Conservation (phyloP, 2,888 invertebrate genomes). For the Tetragonula carbonaria region DNA sequence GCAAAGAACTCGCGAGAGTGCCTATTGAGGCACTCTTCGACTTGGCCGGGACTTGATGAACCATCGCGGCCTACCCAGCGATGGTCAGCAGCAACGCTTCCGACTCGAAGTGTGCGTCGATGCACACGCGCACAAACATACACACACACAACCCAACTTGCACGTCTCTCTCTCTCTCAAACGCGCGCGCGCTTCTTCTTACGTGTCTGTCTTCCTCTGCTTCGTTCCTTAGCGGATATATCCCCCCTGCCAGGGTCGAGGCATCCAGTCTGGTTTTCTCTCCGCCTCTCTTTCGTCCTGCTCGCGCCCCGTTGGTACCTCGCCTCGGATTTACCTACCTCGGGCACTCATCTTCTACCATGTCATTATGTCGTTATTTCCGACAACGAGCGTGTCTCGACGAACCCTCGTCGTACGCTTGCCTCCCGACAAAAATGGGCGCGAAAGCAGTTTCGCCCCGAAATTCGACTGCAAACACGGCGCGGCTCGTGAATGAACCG, state of each 20-base stretch:
- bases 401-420: conserved; percentile 71
- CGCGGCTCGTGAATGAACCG: conserved; percentile 60
- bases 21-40: conserved; percentile 73
- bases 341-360: conserved; percentile 81
- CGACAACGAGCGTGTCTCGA: conserved; percentile 83
- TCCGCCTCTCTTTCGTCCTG: conserved; percentile 33
- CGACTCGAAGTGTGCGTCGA: conserved; percentile 44
- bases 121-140: neutral
- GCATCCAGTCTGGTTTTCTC: conserved; percentile 55
- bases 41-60: conserved; percentile 74
- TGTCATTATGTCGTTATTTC: conserved; percentile 84
- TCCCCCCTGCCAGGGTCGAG: conserved; percentile 13
- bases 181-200: neutral
- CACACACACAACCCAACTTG: conserved; percentile 1
- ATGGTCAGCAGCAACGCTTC: conserved; percentile 67
- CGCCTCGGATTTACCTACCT: conserved; percentile 80
- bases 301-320: conserved; percentile 42
- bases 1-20: conserved; percentile 60
- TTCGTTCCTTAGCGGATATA: conserved; percentile 27
- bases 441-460: conserved; percentile 67
- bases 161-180: neutral
- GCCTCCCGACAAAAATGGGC: conserved; percentile 66
- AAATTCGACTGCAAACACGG: conserved; percentile 67
- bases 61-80: conserved; percentile 63
- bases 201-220: neutral